Conservation (phyloP, 1,140 invertebrate genomes). For the Danaus plexippus region DNA sequence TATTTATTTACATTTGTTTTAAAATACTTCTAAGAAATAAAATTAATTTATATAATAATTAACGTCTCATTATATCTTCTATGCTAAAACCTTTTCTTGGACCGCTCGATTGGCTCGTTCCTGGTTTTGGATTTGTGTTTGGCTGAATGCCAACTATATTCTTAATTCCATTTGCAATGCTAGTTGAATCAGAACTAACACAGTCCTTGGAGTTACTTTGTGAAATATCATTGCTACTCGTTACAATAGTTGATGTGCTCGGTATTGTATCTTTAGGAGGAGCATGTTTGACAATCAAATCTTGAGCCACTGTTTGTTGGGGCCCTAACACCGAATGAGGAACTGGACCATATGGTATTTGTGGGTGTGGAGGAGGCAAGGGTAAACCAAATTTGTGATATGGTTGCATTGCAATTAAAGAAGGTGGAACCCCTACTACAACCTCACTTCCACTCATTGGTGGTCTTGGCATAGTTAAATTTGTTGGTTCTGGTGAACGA, state of each 20-base stretch:
- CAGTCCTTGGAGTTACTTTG: slow-evolving; percentile 36
- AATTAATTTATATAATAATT: slow-evolving; percentile 35
- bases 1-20: slow-evolving; percentile 26
- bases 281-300: slow-evolving; percentile 67
- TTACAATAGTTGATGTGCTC: slow-evolving; percentile 51
- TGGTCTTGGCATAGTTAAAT: slow-evolving; percentile 63
- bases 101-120: slow-evolving; percentile 64
- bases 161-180: slow-evolving; percentile 62
- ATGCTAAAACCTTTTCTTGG: slow-evolving; percentile 80
- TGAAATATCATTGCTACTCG: slow-evolving; percentile 44
- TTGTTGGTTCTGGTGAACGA: slow-evolving; percentile 68
- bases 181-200: slow-evolving; percentile 44
- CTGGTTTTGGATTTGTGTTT: slow-evolving; percentile 60
- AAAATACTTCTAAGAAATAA: slow-evolving; percentile 8
- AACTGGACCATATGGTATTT: slow-evolving; percentile 56
- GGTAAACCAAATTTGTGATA: slow-evolving; percentile 68
- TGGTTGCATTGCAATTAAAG: slow-evolving; percentile 53
- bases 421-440: slow-evolving; percentile 52
- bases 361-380: slow-evolving; percentile 62
- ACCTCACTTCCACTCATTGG: slow-evolving; percentile 43
- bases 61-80: slow-evolving; percentile 82
- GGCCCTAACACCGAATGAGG: slow-evolving; percentile 52
- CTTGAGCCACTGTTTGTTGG: slow-evolving; percentile 67
- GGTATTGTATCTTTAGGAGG: slow-evolving; percentile 64
- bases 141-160: slow-evolving; percentile 69